These are phyloP conservation scores for Cerastis rubricosa DNA, from an alignment of 2,888 invertebrate genomes.

Conservation along the genomic window DNA sequence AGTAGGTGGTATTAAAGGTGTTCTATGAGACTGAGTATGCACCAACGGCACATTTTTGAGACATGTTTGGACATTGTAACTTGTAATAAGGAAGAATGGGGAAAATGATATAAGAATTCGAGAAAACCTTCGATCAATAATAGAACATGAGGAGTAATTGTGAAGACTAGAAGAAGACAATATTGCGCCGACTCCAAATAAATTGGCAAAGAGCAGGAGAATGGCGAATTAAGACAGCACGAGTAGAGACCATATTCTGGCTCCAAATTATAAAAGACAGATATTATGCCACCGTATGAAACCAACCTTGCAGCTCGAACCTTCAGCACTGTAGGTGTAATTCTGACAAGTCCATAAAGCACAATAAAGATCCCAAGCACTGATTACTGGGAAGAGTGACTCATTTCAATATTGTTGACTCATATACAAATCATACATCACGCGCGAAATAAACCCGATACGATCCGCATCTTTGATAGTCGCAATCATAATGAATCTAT, in stretches of 20 bases:
- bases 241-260: background rate
- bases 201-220: background rate
- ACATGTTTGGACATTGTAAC: background rate
- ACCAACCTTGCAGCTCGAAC: background rate
- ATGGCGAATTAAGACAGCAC: background rate
- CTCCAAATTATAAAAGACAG: background rate
- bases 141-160: background rate
- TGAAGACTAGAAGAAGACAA: background rate
- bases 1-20: slow-evolving; percentile 7
- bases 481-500: slow-evolving; percentile 32
- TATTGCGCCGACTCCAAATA: background rate
- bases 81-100: background rate
- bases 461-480: slow-evolving; percentile 35
- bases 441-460: slow-evolving; percentile 19
- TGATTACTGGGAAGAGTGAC: slow-evolving; percentile 45
- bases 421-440: slow-evolving; percentile 24
- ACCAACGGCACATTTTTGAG: background rate
- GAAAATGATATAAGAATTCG: background rate
- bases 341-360: slow-evolving; percentile 16
- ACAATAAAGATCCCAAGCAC: slow-evolving; percentile 29
- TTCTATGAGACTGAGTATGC: background rate
- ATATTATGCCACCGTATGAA: background rate
- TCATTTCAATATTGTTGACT: slow-evolving; percentile 48
- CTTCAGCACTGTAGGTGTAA: slow-evolving; percentile 38
- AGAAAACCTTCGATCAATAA: no score